Base-by-base conservation (phyloP, 2,888 invertebrate genomes). In the Agrochola circellaris region DNA sequence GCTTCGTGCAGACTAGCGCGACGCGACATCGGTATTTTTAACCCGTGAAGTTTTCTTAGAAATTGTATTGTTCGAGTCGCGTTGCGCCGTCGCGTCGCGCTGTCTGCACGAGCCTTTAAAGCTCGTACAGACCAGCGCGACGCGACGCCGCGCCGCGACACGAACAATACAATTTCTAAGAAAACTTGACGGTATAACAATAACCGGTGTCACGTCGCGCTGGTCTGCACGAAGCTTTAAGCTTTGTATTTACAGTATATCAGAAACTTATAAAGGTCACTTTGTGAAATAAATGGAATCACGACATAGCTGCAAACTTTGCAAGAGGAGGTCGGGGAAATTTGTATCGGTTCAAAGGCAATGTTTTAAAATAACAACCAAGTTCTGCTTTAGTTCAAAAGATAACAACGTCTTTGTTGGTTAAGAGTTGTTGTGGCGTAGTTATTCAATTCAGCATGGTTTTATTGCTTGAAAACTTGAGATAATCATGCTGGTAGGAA, bases 381-480 rank as follows among this genome's bases (percentile, higher is more conserved):
- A 82, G 45, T 67, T 72, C 23, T 61, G 65, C 11, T 42, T 82
- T 45, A 83, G 78, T 81, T 82, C 61, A 17, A 80, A 79, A 66
- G 68, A 79, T 51, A 84, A 80, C 23, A 81, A 54, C 15, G 34
- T 54, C 70, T 69, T 64, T 84, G 84, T 83, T 72, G 17, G 15
- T 48, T n/a, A 20, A 30, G 60, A 61, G 6, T 69, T 69, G 26
- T 70, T 54, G 20, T 67, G 1, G 2, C 15, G 45, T 64, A 38
- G 26, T 56, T 4, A 62, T 62, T 34, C 45, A 54, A 80, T 51
- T 45, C 9, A 48, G 11, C 9, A 15, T 34, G 30, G 11, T 73
- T 56, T 51, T 62, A 30, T 34, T 34, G 20, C 13, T 73, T 62
- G 20, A n/a, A 80, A 56, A n/a, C 62, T 56, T 48, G 4, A 26